Conservation (phyloP, 2,888 invertebrate genomes). For the Drosophila tanythrix region DNA sequence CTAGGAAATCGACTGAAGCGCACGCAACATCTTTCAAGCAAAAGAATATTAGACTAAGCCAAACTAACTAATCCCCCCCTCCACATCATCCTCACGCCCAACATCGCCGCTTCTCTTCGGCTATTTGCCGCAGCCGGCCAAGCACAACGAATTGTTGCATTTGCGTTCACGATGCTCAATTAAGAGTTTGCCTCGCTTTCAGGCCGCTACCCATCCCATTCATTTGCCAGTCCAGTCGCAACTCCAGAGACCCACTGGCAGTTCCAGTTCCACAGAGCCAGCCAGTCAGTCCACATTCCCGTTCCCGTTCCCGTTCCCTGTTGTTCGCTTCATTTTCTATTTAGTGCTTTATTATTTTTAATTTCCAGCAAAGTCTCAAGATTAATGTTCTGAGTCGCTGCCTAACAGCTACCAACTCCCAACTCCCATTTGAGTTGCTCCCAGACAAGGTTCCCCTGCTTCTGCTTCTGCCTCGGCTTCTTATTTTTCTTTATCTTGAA, state of each 20-base stretch:
- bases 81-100: not conserved
- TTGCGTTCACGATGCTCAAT: constrained; percentile 69
- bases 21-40: constrained; percentile 44
- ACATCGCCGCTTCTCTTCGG: not conserved
- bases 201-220: constrained; percentile 1
- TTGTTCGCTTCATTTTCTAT: constrained; percentile 69
- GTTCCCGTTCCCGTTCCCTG: constrained; percentile 2
- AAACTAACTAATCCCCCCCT: not conserved
- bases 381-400: constrained; percentile 76
- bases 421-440: constrained; percentile 2
- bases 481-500: constrained; percentile 3
- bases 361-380: constrained; percentile 67
- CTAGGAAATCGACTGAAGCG: constrained; percentile 47
- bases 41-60: constrained; percentile 29
- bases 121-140: constrained; percentile 59
- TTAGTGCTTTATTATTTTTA: constrained; percentile 78
- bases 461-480: not conserved
- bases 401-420: constrained; percentile 14
- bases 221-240: not conserved
- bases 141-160: constrained; percentile 75
- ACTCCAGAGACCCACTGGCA: constrained; percentile 15
- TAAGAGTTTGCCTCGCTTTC: constrained; percentile 47
- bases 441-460: constrained; percentile 8
- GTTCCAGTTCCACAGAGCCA: constrained; percentile 15
- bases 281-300: constrained; percentile 12